A percentile compares a stretch with the other conserved stretches of the same genome.
These are phyloP conservation scores for Drosophila ohnishii DNA, from an alignment of 1,140 invertebrate genomes.

Conservation along the genomic window DNA sequence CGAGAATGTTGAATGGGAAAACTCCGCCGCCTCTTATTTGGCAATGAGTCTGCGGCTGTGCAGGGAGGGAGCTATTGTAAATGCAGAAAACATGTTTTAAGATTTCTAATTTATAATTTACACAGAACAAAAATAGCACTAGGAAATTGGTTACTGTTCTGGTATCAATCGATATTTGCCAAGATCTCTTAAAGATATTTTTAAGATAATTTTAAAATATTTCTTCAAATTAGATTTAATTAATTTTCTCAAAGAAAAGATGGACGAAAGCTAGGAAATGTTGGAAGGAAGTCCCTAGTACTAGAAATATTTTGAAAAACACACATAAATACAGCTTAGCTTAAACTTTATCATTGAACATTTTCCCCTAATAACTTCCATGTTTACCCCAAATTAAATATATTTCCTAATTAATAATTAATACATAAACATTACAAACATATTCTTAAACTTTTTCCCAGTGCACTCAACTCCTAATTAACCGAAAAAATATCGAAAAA, in stretches of 20 bases:
- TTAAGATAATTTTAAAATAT: background rate
- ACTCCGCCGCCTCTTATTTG: slow-evolving; percentile 56
- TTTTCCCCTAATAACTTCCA: background rate
- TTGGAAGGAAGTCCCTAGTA: background rate
- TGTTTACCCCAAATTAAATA: background rate
- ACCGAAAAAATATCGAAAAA: slow-evolving; percentile 36
- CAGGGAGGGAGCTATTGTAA: slow-evolving; percentile 23
- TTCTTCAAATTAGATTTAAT: too few species aligned
- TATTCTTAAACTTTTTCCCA: background rate
- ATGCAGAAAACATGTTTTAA: slow-evolving; percentile 56
- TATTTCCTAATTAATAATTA: background rate
- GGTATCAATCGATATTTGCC: background rate
- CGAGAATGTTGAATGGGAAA: slow-evolving; percentile 18
- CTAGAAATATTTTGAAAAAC: too few species aligned
- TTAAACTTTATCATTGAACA: background rate
- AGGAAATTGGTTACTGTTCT: too few species aligned
- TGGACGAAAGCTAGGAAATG: background rate
- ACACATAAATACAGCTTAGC: background rate
- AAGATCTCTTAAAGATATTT: background rate
- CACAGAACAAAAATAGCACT: background rate
- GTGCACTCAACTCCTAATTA: slow-evolving; percentile 28
- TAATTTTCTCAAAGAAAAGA: background rate
- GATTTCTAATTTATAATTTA: slow-evolving; percentile 29
- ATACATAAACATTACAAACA: background rate
- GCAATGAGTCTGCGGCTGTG: slow-evolving; percentile 54